Base-by-base conservation (phyloP, 2,113 vertebrate genomes). In the Suncus etruscus region DNA sequence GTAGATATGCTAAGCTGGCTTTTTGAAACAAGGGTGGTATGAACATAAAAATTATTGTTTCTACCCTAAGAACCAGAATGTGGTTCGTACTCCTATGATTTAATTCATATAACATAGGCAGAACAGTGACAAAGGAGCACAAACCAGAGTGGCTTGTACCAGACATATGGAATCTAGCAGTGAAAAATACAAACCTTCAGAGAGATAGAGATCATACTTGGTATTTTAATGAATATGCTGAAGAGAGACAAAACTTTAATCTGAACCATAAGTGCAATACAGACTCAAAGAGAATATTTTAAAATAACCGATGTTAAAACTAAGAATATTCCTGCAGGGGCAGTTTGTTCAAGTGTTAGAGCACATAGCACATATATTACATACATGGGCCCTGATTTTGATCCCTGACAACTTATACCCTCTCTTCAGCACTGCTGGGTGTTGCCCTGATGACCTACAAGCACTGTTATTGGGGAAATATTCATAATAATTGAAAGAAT, bases 321-420 rank as follows among this genome's bases (percentile, higher is more conserved):
- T 65, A 63, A 91, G 75, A 93, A 22, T 65, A 70, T 91, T 91
- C 91, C 32, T 77, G 69, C n/a, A 75, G 54, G 54, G 18, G 3
- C 11, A 54, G 54, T 39, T 39, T 39, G 54, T 54, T 54, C 8
- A 54, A 54, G 54, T 54, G 54, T 15, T 54, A 54, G 54, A 54
- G 54, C 54, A 54, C 54, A 54, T 54, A 54, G 54, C 54, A 54
- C 12, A 54, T 54, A 16, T 54, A 8, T 54, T 54, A 4, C 54
- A 54, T 54, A 16, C 12, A 54, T 54, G 54, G 54, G 54, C 54
- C 54, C 11, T 54, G 54, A 16, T 4, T 54, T 54, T 54, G 54
- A 54, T 54, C 11, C 54, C 54, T 54, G 54, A 16, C 11, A 54
- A 12, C 54, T 54, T 11, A 54, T 54, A 16, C 3, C 11, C 11